A percentile compares a stretch with the other conserved stretches of the same genome.
Conservation (phyloP, 1,140 invertebrate species). For the Papilio aristodemus region DNA sequence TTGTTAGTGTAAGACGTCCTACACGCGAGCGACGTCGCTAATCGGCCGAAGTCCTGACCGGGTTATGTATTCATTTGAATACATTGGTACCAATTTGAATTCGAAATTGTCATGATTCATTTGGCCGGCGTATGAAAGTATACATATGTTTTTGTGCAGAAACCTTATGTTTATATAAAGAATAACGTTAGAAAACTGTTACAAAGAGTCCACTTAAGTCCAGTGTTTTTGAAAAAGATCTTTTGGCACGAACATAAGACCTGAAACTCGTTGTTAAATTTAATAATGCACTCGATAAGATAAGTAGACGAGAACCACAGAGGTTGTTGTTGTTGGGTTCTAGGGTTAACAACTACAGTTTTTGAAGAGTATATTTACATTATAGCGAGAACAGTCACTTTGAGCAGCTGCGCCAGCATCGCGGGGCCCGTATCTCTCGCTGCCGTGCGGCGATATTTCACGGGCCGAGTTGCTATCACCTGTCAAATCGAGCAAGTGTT, state of each 20-base stretch:
- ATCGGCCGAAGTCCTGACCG: constrained; percentile 16
- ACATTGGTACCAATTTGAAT: not conserved
- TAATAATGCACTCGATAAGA: too few species aligned
- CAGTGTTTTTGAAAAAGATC: too few species aligned
- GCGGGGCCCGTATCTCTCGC: constrained; percentile 46
- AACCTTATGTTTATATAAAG: not conserved
- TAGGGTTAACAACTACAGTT: not conserved
- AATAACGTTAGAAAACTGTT: too few species aligned
- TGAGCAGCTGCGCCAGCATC: constrained; percentile 51
- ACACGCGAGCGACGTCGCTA: constrained; percentile 24
- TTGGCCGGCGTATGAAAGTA: not conserved
- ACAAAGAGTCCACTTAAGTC: too few species aligned
- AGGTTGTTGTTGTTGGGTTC: too few species aligned
- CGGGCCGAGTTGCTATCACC: constrained; percentile 62
- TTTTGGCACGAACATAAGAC: too few species aligned
- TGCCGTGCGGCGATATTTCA: constrained; percentile 63
- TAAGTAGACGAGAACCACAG: too few species aligned
- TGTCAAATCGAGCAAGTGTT: constrained; percentile 76
- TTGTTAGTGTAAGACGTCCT: constrained; percentile 34
- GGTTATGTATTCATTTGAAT: constrained; percentile 20
- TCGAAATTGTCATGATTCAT: constrained; percentile 26
- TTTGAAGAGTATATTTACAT: not conserved
- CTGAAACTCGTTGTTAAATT: too few species aligned
- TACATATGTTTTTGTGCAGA: not conserved
- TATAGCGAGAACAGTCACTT: constrained; percentile 31